Percentiles rank a stretch among this genome's conserved stretches.
phyloP scores from a whole-genome alignment of 2,113 vertebrate species.

The Phalacrocorax aristotelis region DNA sequence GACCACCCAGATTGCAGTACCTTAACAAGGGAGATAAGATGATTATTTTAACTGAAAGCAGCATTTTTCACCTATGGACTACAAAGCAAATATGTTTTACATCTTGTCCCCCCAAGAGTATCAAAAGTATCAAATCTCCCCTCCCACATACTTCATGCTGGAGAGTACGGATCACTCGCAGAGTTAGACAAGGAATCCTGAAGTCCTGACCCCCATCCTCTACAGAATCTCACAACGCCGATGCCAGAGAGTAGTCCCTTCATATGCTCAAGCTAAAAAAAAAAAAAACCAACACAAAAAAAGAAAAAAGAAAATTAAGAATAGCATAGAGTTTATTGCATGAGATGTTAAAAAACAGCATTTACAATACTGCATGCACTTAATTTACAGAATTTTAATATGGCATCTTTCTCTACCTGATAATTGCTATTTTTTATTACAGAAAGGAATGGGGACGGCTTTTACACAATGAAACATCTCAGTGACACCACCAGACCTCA shows the following conservation, averaged over 20 bases:
- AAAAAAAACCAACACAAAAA: too few species aligned
- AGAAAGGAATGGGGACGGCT: neutral
- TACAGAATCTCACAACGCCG: neutral
- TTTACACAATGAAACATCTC: neutral
- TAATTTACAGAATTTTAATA: neutral
- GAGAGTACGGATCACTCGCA: neutral
- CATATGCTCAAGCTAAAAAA: neutral
- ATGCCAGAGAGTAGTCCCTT: neutral
- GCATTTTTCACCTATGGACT: neutral
- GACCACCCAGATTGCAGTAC: neutral
- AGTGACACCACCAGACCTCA: conserved; percentile 21
- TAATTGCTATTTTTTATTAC: neutral
- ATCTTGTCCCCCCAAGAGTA: neutral
- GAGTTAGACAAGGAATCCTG: neutral
- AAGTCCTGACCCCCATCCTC: neutral
- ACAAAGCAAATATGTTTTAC: neutral
- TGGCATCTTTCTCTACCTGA: neutral
- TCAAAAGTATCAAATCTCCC: neutral
- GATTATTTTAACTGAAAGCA: neutral
- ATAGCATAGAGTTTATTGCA: too few species aligned
- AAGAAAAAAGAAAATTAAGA: too few species aligned
- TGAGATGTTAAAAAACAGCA: neutral
- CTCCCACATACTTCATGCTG: neutral
- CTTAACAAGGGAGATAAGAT: neutral
- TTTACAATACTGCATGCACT: neutral